Conservation (phyloP, 2,113 vertebrate genomes). For the Oplegnathus fasciatus region DNA sequence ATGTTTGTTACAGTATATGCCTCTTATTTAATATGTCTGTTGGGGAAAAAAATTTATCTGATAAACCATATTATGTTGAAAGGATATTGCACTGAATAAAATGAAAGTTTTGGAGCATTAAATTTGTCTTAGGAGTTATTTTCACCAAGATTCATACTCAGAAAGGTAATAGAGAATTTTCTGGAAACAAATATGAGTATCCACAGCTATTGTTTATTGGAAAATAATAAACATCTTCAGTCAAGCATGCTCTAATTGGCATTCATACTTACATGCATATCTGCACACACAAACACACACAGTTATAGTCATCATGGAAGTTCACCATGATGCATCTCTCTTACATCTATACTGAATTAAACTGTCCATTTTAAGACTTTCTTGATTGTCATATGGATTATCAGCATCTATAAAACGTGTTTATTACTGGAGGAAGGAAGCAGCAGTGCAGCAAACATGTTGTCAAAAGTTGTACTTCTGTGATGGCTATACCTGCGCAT, state of each 20-base stretch:
- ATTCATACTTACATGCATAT: slow-evolving; percentile 33
- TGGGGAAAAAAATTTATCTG: not conserved
- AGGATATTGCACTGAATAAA: slow-evolving; percentile 22
- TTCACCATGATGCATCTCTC: slow-evolving; percentile 11
- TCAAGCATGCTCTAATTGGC: slow-evolving; percentile 57
- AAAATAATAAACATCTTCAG: slow-evolving; percentile 64
- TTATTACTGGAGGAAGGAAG: not conserved
- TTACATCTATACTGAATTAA: not conserved
- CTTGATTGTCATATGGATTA: slow-evolving; percentile 16
- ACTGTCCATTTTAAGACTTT: not conserved
- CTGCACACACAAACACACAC: slow-evolving; percentile 46
- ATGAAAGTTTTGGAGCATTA: slow-evolving; percentile 14
- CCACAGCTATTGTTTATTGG: slow-evolving; percentile 64
- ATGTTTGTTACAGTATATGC: not conserved
- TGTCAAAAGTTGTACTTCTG: slow-evolving; percentile 11
- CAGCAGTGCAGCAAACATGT: not conserved
- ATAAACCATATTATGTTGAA: not conserved
- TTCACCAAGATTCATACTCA: not conserved
- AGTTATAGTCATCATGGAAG: slow-evolving; percentile 51
- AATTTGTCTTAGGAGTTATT: not conserved
- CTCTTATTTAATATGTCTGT: not conserved
- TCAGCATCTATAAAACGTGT: slow-evolving; percentile 6
- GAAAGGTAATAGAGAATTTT: slow-evolving; percentile 5
- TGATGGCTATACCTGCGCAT: slow-evolving; percentile 52
- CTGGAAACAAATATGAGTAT: slow-evolving; percentile 25